These are phyloP conservation scores for Microcaecilia unicolor DNA, from an alignment of 2,797 vertebrate species.

Conservation along the genomic window DNA sequence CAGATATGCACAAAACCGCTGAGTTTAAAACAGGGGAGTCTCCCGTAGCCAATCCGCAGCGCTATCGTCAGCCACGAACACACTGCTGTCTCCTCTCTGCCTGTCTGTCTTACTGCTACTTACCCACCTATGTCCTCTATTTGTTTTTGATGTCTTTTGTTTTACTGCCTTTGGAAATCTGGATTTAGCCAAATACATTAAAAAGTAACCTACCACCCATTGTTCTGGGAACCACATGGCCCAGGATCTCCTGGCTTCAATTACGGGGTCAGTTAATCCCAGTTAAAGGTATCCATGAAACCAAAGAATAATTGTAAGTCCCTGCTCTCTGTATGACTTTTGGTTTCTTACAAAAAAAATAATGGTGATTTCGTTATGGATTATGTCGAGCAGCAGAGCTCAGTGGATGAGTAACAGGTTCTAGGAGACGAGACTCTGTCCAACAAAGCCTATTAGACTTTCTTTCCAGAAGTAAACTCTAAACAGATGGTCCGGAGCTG, in stretches of 20 bases:
- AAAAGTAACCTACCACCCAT: slow-evolving; percentile 17
- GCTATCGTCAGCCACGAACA: too few relatives aligned
- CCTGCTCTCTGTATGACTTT: slow-evolving; percentile 16
- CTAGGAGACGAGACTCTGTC: slow-evolving; percentile 18
- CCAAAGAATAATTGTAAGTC: slow-evolving; percentile 36
- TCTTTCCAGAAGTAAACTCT: slow-evolving; percentile 41
- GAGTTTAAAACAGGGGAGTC: too few relatives aligned
- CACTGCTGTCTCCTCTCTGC: too few relatives aligned
- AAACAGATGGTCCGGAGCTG: slow-evolving; percentile 40
- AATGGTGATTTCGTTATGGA: slow-evolving; percentile 10
- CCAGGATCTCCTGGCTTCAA: slow-evolving; percentile 36
- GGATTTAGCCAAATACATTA: slow-evolving; percentile 17
- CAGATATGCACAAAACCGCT: too few relatives aligned
- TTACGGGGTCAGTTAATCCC: slow-evolving; percentile 45
- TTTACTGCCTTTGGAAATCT: slow-evolving; percentile 18
- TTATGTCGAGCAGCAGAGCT: slow-evolving; percentile 16
- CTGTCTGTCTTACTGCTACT: not conserved
- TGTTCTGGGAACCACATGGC: slow-evolving; percentile 26
- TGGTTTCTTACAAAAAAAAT: slow-evolving; percentile 22
- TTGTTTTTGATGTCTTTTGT: too few relatives aligned
- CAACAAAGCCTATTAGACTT: slow-evolving; percentile 15
- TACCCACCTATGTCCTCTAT: too few relatives aligned
- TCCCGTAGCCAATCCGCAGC: too few relatives aligned
- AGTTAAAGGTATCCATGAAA: slow-evolving; percentile 46
- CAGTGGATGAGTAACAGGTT: slow-evolving; percentile 18